These are phyloP conservation scores for Tuta absoluta DNA, from an alignment of 2,888 invertebrate species.

Conservation along the genomic window DNA sequence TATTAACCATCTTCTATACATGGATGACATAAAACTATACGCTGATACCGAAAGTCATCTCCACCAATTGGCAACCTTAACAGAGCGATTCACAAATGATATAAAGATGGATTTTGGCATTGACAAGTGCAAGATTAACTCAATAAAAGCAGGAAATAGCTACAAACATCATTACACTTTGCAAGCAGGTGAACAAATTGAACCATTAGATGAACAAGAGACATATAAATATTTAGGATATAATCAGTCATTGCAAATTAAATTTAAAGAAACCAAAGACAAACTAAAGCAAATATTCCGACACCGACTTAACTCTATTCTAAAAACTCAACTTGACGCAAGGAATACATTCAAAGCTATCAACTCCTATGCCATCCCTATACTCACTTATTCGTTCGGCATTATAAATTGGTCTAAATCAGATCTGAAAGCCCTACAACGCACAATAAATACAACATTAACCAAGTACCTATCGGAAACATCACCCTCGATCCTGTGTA, in stretches of 20 bases:
- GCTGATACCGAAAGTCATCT: conserved; percentile 21
- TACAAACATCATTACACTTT: too few relatives aligned
- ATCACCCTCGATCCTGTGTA: too few relatives aligned
- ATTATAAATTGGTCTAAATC: neutral
- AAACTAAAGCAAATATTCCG: conserved; percentile 21
- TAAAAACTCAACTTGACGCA: neutral
- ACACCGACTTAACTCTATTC: conserved; percentile 21
- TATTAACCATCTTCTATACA: neutral
- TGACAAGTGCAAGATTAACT: too few relatives aligned
- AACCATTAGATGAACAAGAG: neutral
- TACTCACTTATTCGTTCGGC: conserved; percentile 13
- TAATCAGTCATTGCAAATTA: neutral
- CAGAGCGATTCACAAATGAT: conserved; percentile 22
- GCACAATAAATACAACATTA: neutral
- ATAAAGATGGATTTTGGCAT: too few relatives aligned
- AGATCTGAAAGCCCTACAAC: too few relatives aligned
- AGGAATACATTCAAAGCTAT: neutral
- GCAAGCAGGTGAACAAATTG: conserved; percentile 27
- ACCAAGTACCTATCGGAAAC: conserved; percentile 22
- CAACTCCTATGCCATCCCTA: conserved; percentile 18
- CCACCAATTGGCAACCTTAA: conserved; percentile 14
- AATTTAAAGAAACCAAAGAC: neutral
- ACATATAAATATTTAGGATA: conserved; percentile 8
- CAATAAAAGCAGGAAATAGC: too few relatives aligned
- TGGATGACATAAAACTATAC: too few relatives aligned